Conservation (phyloP, 2,888 invertebrate species). For the Drosophila quinaria region DNA sequence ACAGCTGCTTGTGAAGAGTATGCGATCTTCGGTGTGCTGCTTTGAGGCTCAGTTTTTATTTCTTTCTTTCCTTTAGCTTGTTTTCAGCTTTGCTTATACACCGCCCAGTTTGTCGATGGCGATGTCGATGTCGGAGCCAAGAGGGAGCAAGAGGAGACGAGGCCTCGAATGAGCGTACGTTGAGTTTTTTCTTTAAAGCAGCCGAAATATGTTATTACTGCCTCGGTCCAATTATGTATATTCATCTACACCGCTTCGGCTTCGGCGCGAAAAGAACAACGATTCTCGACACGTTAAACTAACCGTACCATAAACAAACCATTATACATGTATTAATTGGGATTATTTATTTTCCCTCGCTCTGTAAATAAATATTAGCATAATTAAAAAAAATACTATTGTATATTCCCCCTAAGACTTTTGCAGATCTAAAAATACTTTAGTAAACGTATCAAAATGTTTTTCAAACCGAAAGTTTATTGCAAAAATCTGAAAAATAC, state of each 20-base stretch:
- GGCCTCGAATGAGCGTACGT: conserved; percentile 49
- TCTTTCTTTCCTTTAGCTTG: conserved; percentile 48
- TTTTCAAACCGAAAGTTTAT: background rate
- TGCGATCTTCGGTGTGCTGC: conserved; percentile 14
- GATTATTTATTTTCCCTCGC: conserved; percentile 39
- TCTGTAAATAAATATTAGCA: conserved; percentile 43
- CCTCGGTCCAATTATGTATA: conserved; percentile 75
- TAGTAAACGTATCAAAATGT: background rate
- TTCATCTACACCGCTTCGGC: conserved; percentile 70
- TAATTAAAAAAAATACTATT: conserved; percentile 21
- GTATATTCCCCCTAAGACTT: background rate
- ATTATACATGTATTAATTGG: conserved; percentile 48
- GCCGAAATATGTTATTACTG: conserved; percentile 71
- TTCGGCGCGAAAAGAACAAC: conserved; percentile 43
- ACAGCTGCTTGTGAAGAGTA: conserved; percentile 25
- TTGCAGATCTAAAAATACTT: background rate
- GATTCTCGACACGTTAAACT: conserved; percentile 52
- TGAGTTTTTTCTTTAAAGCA: conserved; percentile 57
- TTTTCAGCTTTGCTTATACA: conserved; percentile 58
- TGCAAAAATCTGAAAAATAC: background rate
- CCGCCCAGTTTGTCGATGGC: conserved; percentile 54
- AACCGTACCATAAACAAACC: conserved; percentile 63
- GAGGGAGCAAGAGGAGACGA: conserved; percentile 30
- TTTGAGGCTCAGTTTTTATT: conserved; percentile 4
- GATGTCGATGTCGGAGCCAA: conserved; percentile 7